phyloP scores from a whole-genome alignment of 1,140 invertebrate species.

The Artemia franciscana region DNA sequence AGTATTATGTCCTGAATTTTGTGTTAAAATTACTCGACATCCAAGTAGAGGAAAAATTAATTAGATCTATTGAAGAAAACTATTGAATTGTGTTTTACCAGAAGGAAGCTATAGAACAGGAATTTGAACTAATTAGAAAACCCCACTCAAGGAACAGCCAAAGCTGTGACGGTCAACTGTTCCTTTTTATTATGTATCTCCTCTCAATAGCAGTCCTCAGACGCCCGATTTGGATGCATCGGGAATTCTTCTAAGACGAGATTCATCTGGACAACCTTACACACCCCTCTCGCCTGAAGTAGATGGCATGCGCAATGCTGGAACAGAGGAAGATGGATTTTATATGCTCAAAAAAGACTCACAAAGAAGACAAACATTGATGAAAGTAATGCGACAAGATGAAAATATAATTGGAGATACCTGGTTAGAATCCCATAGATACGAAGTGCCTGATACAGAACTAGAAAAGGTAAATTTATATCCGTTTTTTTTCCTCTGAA shows the following conservation, averaged over 20 bases:
- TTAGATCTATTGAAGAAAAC: no score
- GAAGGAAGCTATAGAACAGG: no score
- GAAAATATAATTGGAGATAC: slow-evolving; percentile 57
- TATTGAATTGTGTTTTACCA: no score
- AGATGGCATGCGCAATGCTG: slow-evolving; percentile 12
- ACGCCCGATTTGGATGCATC: not conserved
- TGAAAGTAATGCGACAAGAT: slow-evolving; percentile 67
- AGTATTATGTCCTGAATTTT: no score
- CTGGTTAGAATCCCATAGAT: slow-evolving; percentile 49
- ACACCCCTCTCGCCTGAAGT: slow-evolving; percentile 11
- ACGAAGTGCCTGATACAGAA: slow-evolving; percentile 38
- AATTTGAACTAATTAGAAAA: no score
- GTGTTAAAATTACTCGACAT: no score
- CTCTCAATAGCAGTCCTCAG: not conserved
- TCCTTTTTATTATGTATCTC: no score
- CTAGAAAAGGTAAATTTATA: slow-evolving; percentile 29
- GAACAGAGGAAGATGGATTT: slow-evolving; percentile 57
- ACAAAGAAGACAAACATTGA: slow-evolving; percentile 70
- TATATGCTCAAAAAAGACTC: slow-evolving; percentile 92
- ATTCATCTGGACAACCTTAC: not conserved
- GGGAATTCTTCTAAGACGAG: not conserved
- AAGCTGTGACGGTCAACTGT: no score
- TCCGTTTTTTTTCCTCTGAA: no score
- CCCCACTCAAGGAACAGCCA: no score
- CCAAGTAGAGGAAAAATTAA: no score